Evolutionary conservation across 2,797 vertebrate species (phyloP).

Genomic region (Manis javanica): DNA sequence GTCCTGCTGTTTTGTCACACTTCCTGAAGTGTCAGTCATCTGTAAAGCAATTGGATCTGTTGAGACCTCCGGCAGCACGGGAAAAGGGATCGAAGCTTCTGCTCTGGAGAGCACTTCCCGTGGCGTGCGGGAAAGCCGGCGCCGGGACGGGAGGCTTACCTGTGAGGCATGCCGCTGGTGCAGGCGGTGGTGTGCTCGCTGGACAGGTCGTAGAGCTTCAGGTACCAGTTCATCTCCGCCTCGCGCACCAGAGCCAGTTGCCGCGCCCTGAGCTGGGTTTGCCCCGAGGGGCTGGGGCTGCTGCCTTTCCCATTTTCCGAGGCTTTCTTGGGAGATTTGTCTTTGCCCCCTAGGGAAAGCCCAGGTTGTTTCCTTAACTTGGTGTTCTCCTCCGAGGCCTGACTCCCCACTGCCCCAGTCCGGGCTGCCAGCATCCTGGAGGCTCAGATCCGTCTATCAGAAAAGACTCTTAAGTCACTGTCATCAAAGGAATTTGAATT

Average conservation of each 20-base stretch:
- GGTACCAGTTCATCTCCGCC: conserved; percentile 96
- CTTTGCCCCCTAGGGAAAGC: conserved; percentile 86
- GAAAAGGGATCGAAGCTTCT: neutral
- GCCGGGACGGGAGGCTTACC: conserved; percentile 88
- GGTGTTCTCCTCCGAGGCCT: conserved; percentile 85
- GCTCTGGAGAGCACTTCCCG: accelerated
- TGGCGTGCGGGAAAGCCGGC: neutral
- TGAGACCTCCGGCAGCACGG: neutral
- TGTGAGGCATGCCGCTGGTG: conserved; percentile 95
- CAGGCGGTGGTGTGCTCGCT: conserved; percentile 91
- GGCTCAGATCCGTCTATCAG: neutral
- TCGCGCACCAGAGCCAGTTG: conserved; percentile 91
- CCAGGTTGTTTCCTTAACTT: conserved; percentile 90
- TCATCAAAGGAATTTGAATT: conserved; percentile 74
- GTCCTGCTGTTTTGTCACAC: neutral
- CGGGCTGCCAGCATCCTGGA: conserved; percentile 93
- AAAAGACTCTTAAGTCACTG: conserved; percentile 61
- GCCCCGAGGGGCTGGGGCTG: conserved; percentile 79
- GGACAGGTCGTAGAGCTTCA: conserved; percentile 92
- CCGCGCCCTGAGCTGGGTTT: conserved; percentile 85
- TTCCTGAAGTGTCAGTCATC: neutral
- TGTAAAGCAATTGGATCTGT: neutral
- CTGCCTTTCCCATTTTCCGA: conserved; percentile 88
- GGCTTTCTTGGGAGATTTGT: conserved; percentile 86
- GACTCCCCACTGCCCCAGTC: conserved; percentile 86